phyloP scores from a whole-genome alignment of 2,797 vertebrate genomes.

The Acrossocheilus wenchowensis region DNA sequence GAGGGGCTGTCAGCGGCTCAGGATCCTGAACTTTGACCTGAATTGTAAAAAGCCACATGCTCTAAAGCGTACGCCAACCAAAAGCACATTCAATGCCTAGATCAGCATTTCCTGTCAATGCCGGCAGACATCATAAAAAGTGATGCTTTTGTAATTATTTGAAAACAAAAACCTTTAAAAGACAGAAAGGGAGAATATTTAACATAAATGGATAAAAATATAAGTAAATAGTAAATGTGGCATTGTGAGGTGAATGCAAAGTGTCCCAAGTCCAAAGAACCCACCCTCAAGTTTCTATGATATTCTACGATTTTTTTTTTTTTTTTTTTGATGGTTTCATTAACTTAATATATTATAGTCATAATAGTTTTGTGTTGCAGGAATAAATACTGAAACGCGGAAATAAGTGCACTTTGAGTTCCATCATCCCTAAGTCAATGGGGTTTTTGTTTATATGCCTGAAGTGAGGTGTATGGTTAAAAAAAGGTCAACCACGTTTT shows the following conservation, averaged over 20 bases:
- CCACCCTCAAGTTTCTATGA: not conserved
- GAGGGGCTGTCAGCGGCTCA: constrained; percentile 76
- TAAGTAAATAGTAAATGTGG: not conserved
- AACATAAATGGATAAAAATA: not conserved
- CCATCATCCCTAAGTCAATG: not conserved
- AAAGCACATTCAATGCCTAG: not conserved
- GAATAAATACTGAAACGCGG: not conserved
- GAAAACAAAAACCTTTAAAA: not conserved
- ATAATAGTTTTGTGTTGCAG: not conserved
- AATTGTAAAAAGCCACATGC: constrained; percentile 43
- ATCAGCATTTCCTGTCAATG: not conserved
- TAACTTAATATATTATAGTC: not conserved
- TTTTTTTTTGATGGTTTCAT: not conserved
- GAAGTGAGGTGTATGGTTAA: not conserved
- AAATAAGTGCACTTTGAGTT: not conserved
- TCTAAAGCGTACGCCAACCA: not conserved
- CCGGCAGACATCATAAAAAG: not conserved
- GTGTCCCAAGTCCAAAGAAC: not conserved
- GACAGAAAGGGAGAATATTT: not conserved
- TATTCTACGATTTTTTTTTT: not conserved
- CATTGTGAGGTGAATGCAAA: not conserved
- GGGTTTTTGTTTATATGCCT: not conserved
- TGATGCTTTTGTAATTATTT: not conserved
- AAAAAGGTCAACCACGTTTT: not conserved
- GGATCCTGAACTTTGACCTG: constrained; percentile 81